Evolutionary conservation across 2,888 invertebrate genomes (phyloP), one percentile per base, ranked within the genome.

Genomic region (Acronicta alni): DNA sequence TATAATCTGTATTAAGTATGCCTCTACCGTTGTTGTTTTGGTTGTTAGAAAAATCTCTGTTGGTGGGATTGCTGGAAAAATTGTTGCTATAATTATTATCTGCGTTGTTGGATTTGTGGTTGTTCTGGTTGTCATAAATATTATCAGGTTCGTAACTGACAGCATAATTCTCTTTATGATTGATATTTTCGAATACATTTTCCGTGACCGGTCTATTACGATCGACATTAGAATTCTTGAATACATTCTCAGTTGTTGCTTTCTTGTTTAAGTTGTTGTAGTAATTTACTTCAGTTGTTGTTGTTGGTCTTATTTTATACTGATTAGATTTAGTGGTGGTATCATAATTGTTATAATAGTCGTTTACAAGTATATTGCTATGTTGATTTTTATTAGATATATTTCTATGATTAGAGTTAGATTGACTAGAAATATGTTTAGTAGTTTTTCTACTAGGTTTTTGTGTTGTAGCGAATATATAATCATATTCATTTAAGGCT

Each of bases 401-500:
- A 53, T 12, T 57, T 1, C 67, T 57, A 30, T 65, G 35, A 17
- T 54, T 67, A 23, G 32, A 16, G 6, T 44, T 35, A 10, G 47
- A 0, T 58, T 35, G 35, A 35, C 35, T 35, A 35, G 35, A 35
- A 8, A 6, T 2, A n/a, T 35, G 3, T 35, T 63, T 80, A 4
- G 73, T 67, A 0, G 67, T 69, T 52, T 81, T 84, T 2, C 71
- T 77, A 56, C 53, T 80, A 32, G 81, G 68, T 68, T 82, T 82
- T 1, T 59, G 32, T 0, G 85, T 85, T 1, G 84, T 81, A 2
- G 71, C 66, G 0, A 64, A 56, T 0, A 75, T 30, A 2, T 80
- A 77, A 0, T 79, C 81, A 0, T 64, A 69, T 16, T 77, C 70
- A 16, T 72, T 70, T 9, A 39, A 54, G 1, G 74, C 59, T 8